phyloP scores from a whole-genome alignment of 2,888 invertebrate species.

The Coremacera marginata region DNA sequence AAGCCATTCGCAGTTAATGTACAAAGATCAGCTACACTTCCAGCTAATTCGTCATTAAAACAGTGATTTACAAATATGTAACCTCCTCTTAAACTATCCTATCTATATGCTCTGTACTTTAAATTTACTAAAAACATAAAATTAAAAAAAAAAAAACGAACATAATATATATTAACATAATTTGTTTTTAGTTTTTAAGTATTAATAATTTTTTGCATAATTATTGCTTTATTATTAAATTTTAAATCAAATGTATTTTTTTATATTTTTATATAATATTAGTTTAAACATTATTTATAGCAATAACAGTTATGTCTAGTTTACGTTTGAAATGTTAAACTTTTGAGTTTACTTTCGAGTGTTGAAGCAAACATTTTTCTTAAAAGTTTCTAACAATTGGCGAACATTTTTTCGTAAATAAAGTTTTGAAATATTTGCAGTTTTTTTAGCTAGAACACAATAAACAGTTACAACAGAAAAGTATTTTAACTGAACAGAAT shows the following conservation, averaged over 20 bases:
- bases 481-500: not conserved
- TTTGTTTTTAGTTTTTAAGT: conserved; percentile 18
- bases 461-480: not conserved
- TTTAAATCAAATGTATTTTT: conserved; percentile 37
- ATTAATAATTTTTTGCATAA: conserved; percentile 21
- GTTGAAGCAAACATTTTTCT: not conserved
- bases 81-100: conserved; percentile 19
- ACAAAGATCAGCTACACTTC: conserved; percentile 89
- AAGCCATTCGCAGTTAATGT: conserved; percentile 71
- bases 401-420: not conserved
- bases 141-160: not conserved
- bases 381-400: not conserved
- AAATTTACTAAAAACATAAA: conserved; percentile 16
- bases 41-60: conserved; percentile 83
- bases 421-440: not conserved
- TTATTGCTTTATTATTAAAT: conserved; percentile 28
- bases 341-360: not conserved
- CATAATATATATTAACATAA: not conserved
- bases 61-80: conserved; percentile 56
- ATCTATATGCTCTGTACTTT: conserved; percentile 37
- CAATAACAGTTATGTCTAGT: conserved; percentile 12
- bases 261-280: conserved; percentile 19
- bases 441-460: not conserved
- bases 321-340: not conserved
- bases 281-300: conserved; percentile 30